Conservation (phyloP, 1,140 invertebrate species). For the Philopotamus ludificatus region DNA sequence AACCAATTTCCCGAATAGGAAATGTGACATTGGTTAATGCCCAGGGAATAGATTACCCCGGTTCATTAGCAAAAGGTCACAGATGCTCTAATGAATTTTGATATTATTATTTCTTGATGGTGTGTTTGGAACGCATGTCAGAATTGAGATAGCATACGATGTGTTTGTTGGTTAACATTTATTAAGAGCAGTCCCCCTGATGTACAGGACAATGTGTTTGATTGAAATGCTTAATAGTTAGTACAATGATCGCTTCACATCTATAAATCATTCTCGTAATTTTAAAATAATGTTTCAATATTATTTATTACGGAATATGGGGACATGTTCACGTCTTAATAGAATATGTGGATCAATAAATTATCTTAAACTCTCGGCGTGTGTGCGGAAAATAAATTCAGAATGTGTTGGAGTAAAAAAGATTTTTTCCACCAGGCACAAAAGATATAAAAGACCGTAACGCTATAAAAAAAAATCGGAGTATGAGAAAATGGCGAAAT, state of each 20-base stretch:
- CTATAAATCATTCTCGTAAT: no score
- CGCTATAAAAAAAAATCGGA: not conserved
- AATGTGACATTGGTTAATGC: not conserved
- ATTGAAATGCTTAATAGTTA: not conserved
- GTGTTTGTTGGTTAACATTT: not conserved
- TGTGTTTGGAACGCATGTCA: no score
- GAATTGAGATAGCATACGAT: no score
- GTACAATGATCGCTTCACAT: no score
- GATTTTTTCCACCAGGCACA: no score
- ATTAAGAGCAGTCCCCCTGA: not conserved
- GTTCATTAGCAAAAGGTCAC: slow-evolving; percentile 16
- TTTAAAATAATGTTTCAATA: no score
- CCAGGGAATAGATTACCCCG: slow-evolving; percentile 8
- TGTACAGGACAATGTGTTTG: not conserved
- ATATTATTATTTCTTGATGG: no score
- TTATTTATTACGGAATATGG: no score
- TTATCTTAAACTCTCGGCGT: not conserved
- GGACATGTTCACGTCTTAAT: not conserved
- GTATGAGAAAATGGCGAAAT: not conserved
- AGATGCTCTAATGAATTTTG: no score
- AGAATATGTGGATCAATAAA: not conserved
- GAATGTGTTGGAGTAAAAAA: not conserved
- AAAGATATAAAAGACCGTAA: not conserved
- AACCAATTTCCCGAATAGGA: not conserved
- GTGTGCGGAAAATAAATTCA: not conserved